Evolutionary conservation across 2,113 vertebrate genomes (phyloP).

Genomic region (Cygnus buccinator): DNA sequence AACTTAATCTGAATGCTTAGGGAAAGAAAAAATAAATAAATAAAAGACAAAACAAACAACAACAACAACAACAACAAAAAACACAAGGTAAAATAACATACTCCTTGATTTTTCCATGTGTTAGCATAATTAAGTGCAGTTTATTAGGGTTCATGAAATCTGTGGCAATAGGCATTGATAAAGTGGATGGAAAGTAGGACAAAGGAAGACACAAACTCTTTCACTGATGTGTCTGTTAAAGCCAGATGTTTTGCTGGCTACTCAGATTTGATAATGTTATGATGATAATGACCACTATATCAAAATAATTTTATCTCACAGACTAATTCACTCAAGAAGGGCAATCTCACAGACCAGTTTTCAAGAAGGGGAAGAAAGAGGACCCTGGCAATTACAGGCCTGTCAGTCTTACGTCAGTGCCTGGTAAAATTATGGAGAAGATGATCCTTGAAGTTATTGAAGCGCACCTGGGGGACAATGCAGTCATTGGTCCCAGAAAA

Average conservation of each 20-base stretch:
- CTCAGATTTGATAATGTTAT: constrained; percentile 82
- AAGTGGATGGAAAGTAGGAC: constrained; percentile 78
- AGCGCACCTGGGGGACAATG: no score
- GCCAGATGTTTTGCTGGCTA: constrained; percentile 83
- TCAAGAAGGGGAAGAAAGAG: no score
- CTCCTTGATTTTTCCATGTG: constrained; percentile 42
- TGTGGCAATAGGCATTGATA: constrained; percentile 79
- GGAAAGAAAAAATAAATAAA: background rate
- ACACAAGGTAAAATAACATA: background rate
- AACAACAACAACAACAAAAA: background rate
- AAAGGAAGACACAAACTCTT: constrained; percentile 80
- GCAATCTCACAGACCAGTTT: no score
- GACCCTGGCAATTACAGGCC: no score
- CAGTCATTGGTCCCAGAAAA: no score
- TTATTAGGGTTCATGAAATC: constrained; percentile 85
- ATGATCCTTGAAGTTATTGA: no score
- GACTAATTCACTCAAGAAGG: background rate
- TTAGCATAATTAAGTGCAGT: constrained; percentile 78
- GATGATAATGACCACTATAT: constrained; percentile 77
- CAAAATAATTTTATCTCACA: constrained; percentile 76
- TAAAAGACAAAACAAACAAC: background rate
- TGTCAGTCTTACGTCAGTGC: no score
- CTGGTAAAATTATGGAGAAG: no score
- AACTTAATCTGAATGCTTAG: background rate
- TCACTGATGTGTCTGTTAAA: constrained; percentile 80